phyloP scores from a whole-genome alignment of 2,888 invertebrate species.

The Athalia rosae region DNA sequence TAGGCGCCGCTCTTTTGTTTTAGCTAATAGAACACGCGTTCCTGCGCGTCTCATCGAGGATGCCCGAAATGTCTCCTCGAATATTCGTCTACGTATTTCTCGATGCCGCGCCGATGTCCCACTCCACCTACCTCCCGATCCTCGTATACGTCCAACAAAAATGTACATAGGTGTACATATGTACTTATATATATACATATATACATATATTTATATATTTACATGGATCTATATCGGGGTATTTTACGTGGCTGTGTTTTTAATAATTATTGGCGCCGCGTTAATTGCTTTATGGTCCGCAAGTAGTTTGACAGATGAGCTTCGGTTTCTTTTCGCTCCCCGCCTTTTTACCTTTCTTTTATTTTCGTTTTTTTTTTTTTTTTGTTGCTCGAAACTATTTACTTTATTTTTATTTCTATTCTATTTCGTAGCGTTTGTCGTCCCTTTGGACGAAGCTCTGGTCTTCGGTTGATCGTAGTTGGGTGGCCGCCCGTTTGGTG shows the following conservation, averaged over 20 bases:
- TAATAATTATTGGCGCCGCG: constrained; percentile 63
- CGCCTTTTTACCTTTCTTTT: neutral
- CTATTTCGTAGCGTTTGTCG: too few species aligned
- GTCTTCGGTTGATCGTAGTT: too few species aligned
- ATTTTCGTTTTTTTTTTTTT: too few species aligned
- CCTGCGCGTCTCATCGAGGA: constrained; percentile 69
- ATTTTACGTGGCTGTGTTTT: neutral
- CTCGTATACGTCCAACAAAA: neutral
- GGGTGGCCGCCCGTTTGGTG: too few species aligned
- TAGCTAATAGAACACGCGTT: constrained; percentile 73
- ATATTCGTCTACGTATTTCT: constrained; percentile 67
- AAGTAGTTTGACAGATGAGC: constrained; percentile 54
- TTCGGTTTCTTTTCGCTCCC: constrained; percentile 31
- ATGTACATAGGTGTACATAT: neutral
- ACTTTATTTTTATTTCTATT: too few species aligned
- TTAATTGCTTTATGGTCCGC: constrained; percentile 66
- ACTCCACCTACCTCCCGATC: neutral
- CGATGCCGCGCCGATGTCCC: neutral
- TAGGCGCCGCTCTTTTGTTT: constrained; percentile 74
- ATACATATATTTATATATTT: neutral
- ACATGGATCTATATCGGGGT: neutral
- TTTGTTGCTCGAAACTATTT: too few species aligned
- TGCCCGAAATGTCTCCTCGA: constrained; percentile 70
- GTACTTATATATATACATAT: neutral
- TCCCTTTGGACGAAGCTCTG: too few species aligned